Evolutionary conservation across 2,113 vertebrate species (phyloP).

Genomic region (Myotis brandtii): DNA sequence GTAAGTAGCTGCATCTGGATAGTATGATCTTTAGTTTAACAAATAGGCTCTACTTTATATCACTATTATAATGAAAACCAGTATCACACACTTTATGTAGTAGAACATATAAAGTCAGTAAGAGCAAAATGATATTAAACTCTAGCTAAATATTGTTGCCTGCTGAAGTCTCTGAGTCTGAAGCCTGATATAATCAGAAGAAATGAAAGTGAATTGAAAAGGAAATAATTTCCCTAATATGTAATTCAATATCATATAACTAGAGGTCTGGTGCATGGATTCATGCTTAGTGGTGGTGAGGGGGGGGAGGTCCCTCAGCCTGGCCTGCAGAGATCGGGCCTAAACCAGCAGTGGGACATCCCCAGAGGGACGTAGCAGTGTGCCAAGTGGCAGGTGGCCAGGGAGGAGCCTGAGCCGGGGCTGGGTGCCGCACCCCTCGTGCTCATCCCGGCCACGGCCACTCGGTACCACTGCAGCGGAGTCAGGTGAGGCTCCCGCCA

Average conservation of each 20-base stretch:
- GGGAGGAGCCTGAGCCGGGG: no score
- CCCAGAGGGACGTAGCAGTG: no score
- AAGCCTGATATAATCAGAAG: neutral
- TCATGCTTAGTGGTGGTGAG: no score
- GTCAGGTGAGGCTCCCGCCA: no score
- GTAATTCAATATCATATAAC: slow-evolving; percentile 11
- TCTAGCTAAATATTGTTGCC: neutral
- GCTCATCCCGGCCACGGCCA: no score
- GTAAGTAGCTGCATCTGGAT: neutral
- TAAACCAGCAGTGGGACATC: no score
- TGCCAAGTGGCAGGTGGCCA: no score
- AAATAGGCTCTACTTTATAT: neutral
- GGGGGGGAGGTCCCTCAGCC: no score
- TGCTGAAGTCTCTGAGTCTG: neutral
- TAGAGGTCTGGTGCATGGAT: no score
- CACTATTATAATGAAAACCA: neutral
- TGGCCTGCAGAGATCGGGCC: no score
- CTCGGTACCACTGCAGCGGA: no score
- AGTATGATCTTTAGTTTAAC: neutral
- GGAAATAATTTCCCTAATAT: neutral
- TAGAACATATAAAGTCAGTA: neutral
- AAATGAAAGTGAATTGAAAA: slow-evolving; percentile 19
- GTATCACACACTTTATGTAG: neutral
- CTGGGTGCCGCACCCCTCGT: no score
- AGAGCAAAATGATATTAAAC: neutral